Evolutionary conservation across 2,113 vertebrate genomes (phyloP), one percentile per base, ranked within the genome.

Genomic region (Andinoacara biseriatus): DNA sequence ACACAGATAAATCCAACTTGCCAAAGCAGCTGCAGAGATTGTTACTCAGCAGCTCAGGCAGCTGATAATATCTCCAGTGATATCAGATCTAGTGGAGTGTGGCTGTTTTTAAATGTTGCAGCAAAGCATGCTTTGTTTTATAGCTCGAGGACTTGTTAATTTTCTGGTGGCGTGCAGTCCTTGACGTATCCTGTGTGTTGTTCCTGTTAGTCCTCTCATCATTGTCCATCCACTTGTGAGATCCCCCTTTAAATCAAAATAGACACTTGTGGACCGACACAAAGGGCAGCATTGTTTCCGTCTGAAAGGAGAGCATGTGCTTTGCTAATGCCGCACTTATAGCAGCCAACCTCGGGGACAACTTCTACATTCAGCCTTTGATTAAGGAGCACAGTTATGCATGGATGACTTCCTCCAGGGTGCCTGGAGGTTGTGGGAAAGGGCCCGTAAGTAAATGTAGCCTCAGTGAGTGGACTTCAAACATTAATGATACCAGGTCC

Each of bases 361-460:
- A 94, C 95, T 95, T 76, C 90, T 90, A 20, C 95, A 96, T 95
- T 96, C 95, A 95, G 95, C 82, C 92, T 94, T 94, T 96, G 96
- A 97, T 96, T 97, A 96, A 96, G 89, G 94, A 96, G 95, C 95
- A 81, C 90, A 92, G 95, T 97, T 97, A 96, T 95, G 94, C 95
- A 97, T 94, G 96, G 96, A 91, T 96, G 95, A 96, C 96, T 97
- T 97, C 96, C 96, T 96, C 94, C 83, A 93, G 96, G 90, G 94
- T 95, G 93, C 90, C 94, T 81, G 87, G 91, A 83, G 96, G 96
- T 95, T 96, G 96, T 97, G 97, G 97, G 96, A 97, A 97, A 95
- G 89, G 93, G 90, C 93, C 90, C 61, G 58, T 38, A 79, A 88
- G 86, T 76, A 83, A 93, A 93, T 89, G 88, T 90, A 92, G 93